Conservation (phyloP, 1,140 invertebrate genomes). For the Drosophila willistoni region DNA sequence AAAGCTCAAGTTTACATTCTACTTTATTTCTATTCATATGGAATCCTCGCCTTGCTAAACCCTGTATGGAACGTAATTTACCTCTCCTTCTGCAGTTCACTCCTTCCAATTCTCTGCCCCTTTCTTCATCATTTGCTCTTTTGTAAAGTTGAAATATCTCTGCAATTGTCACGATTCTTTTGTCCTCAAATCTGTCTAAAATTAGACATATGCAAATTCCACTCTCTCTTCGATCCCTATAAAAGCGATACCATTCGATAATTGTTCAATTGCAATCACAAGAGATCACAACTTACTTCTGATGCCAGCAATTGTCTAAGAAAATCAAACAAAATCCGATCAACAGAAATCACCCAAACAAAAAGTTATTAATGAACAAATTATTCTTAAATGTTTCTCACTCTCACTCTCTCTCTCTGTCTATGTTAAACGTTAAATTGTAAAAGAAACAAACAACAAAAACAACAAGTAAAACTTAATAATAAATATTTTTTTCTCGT, state of each 20-base stretch:
- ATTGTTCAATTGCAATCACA: conserved; percentile 53
- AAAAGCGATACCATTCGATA: conserved; percentile 50
- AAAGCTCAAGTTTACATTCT: too few species aligned
- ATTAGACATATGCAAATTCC: conserved; percentile 39
- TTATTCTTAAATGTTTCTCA: conserved; percentile 28
- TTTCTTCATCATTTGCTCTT: not conserved
- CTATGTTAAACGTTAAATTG: conserved; percentile 68
- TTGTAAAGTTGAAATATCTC: not conserved
- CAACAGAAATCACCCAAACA: conserved; percentile 41
- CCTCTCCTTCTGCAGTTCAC: not conserved
- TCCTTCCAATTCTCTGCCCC: not conserved
- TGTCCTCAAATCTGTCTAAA: not conserved
- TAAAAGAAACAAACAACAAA: conserved; percentile 5
- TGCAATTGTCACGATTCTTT: not conserved
- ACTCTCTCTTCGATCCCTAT: conserved; percentile 30
- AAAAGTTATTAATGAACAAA: conserved; percentile 49
- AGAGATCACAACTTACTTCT: conserved; percentile 42
- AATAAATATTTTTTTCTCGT: conserved; percentile 46
- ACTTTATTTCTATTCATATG: too few species aligned
- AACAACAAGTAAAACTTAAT: conserved; percentile 34
- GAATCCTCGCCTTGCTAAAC: not conserved
- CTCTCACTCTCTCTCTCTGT: conserved; percentile 6
- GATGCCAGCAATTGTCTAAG: conserved; percentile 64
- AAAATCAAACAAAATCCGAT: conserved; percentile 3
- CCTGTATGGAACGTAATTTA: not conserved